Evolutionary conservation across 2,797 vertebrate species (phyloP), one percentile per base, ranked within the genome.

Genomic region (Scarus forsteni): DNA sequence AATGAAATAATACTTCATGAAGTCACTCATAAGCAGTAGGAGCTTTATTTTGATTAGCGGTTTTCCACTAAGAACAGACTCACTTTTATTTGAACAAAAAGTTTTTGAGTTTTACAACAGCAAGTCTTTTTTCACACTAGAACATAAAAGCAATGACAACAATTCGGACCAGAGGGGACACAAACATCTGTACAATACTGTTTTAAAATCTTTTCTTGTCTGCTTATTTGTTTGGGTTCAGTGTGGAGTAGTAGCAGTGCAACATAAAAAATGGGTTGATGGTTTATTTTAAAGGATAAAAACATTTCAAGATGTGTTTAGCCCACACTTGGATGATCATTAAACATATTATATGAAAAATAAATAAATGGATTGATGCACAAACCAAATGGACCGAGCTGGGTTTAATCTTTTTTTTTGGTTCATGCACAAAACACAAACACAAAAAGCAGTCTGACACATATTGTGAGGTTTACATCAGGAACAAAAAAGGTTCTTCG

Each of bases 51-150:
- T 81, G 72, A 84, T 86, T 73, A 60, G 76, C 74, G 56, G 61
- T 86, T 89, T 88, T 89, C 82, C 88, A 91, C 86, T 88, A 87
- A 90, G 70, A 88, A 92, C 83, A 92, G 79, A 89, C 77, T 88
- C 77, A 88, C 67, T 82, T 85, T 77, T 61, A 79, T 84, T 81
- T 82, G 76, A 87, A 81, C 71, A 68, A 7, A 79, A 81, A 49
- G 80, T 75, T 56, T 87, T 84, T 49, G 59, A 83, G 75, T 82
- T 91, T 89, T 79, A 93, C 91, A 90, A 92, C 88, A 89, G 85
- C 90, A 85, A 88, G 86, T 82, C 64, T 70, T 78, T 70, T 79
- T 72, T 76, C 68, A 92, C 89, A 89, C 35, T 78, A 84, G 83
- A 81, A 87, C 86, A 88, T 65, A 76, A 87, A 81, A 66, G 84